Conservation (phyloP, 2,113 vertebrate genomes). For the Myiagra hebetior region DNA sequence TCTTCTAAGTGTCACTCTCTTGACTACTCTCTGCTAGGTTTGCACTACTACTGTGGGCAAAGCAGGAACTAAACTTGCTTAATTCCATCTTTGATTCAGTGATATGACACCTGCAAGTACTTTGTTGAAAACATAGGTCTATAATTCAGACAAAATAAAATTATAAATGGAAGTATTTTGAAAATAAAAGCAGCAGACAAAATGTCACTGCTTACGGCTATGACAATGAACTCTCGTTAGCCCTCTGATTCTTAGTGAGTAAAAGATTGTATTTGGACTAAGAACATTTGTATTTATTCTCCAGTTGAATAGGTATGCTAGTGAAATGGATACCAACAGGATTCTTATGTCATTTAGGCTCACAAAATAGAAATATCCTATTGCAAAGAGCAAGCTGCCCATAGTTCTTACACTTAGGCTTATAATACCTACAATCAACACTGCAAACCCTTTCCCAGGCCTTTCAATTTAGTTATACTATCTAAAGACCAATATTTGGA, state of each 20-base stretch:
- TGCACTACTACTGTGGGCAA: not conserved
- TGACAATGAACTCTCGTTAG: not conserved
- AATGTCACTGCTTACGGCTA: not conserved
- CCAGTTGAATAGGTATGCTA: not conserved
- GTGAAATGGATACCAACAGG: not conserved
- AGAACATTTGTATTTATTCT: not conserved
- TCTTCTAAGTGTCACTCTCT: not conserved
- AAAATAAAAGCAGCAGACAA: not conserved
- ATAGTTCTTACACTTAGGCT: not conserved
- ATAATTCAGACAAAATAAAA: not conserved
- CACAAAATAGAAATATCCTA: not conserved
- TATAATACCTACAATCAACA: not conserved
- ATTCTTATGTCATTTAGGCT: not conserved
- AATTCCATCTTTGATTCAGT: not conserved
- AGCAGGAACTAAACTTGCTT: not conserved
- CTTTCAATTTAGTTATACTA: not conserved
- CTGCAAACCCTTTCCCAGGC: not conserved
- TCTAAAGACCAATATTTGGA: not conserved
- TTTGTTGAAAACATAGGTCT: not conserved
- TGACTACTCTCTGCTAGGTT: not conserved
- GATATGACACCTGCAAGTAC: not conserved
- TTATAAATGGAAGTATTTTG: not conserved
- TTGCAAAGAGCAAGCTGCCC: not conserved
- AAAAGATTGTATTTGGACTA: not conserved
- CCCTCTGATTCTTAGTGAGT: not conserved